A percentile compares a stretch with the other conserved stretches of the same genome.
phyloP scores from a whole-genome alignment of 2,888 invertebrate genomes.

The Cerastoderma edule region DNA sequence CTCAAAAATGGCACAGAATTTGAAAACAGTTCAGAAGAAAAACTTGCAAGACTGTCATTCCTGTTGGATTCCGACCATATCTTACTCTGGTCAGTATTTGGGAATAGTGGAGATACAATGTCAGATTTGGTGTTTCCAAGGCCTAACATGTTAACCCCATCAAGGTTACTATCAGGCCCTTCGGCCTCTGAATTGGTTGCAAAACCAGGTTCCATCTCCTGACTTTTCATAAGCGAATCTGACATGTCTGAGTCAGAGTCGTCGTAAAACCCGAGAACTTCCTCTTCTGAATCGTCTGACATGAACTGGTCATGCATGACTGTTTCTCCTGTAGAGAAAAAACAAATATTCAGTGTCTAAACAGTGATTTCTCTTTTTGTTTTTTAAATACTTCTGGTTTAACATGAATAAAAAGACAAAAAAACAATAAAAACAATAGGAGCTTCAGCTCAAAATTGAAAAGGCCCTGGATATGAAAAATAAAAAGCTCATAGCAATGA shows the following conservation, averaged over 20 bases:
- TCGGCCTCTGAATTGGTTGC: conserved; percentile 43
- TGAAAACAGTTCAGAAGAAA: conserved; percentile 78
- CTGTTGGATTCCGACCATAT: conserved; percentile 64
- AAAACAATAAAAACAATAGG: too few species aligned
- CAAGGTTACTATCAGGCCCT: conserved; percentile 22
- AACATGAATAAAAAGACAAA: background rate
- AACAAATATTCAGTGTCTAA: background rate
- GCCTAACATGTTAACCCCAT: conserved; percentile 17
- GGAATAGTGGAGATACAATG: conserved; percentile 39
- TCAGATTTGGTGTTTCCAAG: conserved; percentile 33
- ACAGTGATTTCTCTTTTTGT: background rate
- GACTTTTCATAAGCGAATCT: conserved; percentile 79
- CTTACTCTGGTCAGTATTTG: conserved; percentile 52
- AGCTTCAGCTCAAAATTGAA: too few species aligned
- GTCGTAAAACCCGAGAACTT: conserved; percentile 76
- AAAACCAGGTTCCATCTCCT: conserved; percentile 76
- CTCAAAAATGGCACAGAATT: conserved; percentile 76
- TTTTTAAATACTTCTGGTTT: background rate
- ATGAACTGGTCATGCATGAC: conserved; percentile 69
- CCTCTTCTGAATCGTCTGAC: conserved; percentile 79
- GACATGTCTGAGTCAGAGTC: conserved; percentile 80
- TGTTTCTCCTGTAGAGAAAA: conserved; percentile 64
- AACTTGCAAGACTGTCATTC: conserved; percentile 71
- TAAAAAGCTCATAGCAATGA: too few species aligned
- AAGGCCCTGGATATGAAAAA: too few species aligned